Percentiles rank a stretch among this genome's conserved stretches.
Evolutionary conservation across 1,140 invertebrate genomes (phyloP).

Genomic region (Galleria mellonella): DNA sequence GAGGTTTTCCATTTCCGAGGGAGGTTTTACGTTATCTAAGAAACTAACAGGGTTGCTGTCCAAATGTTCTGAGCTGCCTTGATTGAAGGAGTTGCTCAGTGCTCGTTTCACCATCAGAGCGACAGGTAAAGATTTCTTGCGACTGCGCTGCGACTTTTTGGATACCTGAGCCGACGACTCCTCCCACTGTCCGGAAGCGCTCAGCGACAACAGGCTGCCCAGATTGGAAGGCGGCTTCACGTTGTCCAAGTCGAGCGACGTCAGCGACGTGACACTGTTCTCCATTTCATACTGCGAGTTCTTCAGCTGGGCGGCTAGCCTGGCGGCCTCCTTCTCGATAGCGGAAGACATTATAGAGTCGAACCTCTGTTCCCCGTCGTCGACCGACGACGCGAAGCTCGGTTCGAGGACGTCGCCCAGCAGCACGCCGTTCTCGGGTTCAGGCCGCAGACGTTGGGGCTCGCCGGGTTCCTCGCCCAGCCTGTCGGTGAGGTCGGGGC

Average conservation of each 20-base stretch:
- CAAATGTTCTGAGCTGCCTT: slow-evolving; percentile 78
- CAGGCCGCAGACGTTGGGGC: not conserved
- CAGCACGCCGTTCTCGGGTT: slow-evolving; percentile 13
- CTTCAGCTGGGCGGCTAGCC: slow-evolving; percentile 79
- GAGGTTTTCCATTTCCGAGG: slow-evolving; percentile 86
- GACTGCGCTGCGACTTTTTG: slow-evolving; percentile 52
- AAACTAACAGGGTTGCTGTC: slow-evolving; percentile 74
- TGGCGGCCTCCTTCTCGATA: slow-evolving; percentile 83
- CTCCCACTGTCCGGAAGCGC: slow-evolving; percentile 72
- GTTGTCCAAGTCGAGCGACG: slow-evolving; percentile 81
- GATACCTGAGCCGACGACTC: slow-evolving; percentile 43
- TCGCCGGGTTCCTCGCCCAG: slow-evolving; percentile 18
- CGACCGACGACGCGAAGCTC: slow-evolving; percentile 40
- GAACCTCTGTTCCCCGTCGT: slow-evolving; percentile 47
- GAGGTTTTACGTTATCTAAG: slow-evolving; percentile 87
- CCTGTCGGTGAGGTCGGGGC: slow-evolving; percentile 56
- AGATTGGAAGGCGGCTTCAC: slow-evolving; percentile 87
- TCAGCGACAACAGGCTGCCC: slow-evolving; percentile 79
- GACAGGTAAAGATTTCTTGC: slow-evolving; percentile 81
- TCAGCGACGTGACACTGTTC: slow-evolving; percentile 72
- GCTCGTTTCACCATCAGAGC: slow-evolving; percentile 82
- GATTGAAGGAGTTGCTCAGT: slow-evolving; percentile 75
- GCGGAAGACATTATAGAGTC: slow-evolving; percentile 52
- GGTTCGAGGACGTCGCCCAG: slow-evolving; percentile 44
- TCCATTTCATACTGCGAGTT: slow-evolving; percentile 67